phyloP scores from a whole-genome alignment of 2,113 vertebrate genomes.

The Choloepus hoffmanni region DNA sequence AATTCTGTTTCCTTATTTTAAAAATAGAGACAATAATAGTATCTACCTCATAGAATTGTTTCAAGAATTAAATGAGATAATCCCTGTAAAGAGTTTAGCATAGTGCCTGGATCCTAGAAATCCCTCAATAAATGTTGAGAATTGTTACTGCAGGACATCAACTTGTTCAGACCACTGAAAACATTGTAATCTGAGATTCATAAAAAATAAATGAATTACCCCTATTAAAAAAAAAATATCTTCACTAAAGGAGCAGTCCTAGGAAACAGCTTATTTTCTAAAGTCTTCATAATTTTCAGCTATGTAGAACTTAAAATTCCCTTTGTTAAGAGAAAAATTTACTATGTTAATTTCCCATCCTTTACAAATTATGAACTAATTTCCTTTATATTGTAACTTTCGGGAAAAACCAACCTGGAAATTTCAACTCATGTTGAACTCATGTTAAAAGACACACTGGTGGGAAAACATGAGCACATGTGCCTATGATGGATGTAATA shows the following conservation, averaged over 20 bases:
- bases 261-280: conserved; percentile 19
- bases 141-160: neutral
- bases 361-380: conserved; percentile 23
- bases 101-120: neutral
- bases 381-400: conserved; percentile 32
- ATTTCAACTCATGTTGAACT: neutral
- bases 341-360: neutral
- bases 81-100: neutral
- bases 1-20: conserved; percentile 26
- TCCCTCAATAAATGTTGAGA: neutral
- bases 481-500: neutral
- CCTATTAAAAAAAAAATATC: neutral
- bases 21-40: neutral
- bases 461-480: neutral
- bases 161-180: neutral
- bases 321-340: conserved; percentile 8
- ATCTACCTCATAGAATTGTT: neutral
- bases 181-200: conserved; percentile 7
- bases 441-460: neutral
- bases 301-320: neutral
- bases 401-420: conserved; percentile 3
- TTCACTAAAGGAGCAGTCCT: neutral
- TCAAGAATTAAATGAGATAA: conserved; percentile 22
- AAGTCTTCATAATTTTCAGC: conserved; percentile 1
- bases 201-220: conserved; percentile 10